Conservation (phyloP, 2,797 vertebrate genomes). For the Sebastes itinus region DNA sequence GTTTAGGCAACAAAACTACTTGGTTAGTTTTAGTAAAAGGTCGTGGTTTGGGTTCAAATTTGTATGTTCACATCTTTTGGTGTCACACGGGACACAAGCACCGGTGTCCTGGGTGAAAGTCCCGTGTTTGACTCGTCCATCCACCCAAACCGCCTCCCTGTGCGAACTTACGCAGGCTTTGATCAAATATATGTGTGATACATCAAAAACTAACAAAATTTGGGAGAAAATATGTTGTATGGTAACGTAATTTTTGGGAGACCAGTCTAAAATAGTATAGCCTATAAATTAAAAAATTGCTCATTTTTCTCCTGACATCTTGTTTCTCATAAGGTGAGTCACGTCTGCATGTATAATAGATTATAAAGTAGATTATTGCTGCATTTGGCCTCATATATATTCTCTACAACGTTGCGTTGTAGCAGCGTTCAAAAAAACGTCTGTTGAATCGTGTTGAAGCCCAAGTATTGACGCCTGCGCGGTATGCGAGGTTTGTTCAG, state of each 20-base stretch:
- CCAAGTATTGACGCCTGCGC: neutral
- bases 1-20: too few relatives aligned
- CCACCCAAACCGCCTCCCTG: neutral
- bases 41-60: too few relatives aligned
- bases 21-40: too few relatives aligned
- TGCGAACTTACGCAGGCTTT: fast-evolving
- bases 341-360: neutral
- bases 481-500: neutral
- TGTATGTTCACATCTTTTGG: too few relatives aligned
- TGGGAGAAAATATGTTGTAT: too few relatives aligned
- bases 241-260: too few relatives aligned
- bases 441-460: neutral
- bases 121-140: neutral
- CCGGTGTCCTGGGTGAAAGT: neutral
- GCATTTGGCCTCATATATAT: neutral
- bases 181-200: neutral
- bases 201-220: neutral
- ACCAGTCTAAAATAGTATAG: too few relatives aligned
- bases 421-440: neutral
- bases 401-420: neutral
- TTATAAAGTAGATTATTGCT: neutral
- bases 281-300: too few relatives aligned
- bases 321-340: neutral
- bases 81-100: too few relatives aligned
- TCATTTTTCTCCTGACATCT: fast-evolving